Base-by-base conservation (phyloP, 2,113 vertebrate species). In the Hippocampus zosterae region DNA sequence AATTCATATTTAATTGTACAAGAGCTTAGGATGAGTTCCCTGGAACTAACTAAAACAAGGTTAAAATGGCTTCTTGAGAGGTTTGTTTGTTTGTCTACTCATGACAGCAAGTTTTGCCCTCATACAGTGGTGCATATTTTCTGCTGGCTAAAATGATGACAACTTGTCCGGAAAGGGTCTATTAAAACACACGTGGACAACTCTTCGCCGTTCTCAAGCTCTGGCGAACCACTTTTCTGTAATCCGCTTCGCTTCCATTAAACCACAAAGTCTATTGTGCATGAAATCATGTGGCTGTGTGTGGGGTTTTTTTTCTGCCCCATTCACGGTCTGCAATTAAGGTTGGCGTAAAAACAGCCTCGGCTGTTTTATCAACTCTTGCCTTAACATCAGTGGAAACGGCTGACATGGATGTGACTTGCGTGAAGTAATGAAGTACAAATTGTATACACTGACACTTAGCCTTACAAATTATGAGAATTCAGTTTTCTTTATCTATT, bases 101-200 rank as follows among this genome's bases (percentile, higher is more conserved):
- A 10, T 53, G 19, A 53, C 52, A 53, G 52, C 19, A n/a, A 21
- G n/a, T 53, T 53, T 53, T 13, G 52, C 52, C 81, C 82, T 16
- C 81, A 82, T 6, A 18, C 1, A 37, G 33, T 37, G 33, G 33
- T 5, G 53, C 71, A 73, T 88, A 88, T 88, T 88, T 50, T 77
- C 82, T 85, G 78, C 78, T 73, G 63, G 60, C 79, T 85, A 19
- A 86, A 90, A 90, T 88, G 79, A 82, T 74, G 81, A 18, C 27
- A 85, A 85, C 88, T 90, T n/a, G 79, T 76, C 74, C 76, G 70
- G 79, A 89, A 90, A 90, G 89, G 82, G 79, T 75, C 70, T 84
- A 70, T 10, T 78, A 84, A 72, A 68, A 84, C 81, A 74, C 67
- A 70, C 69, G 70, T 74, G 69, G 66, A 82, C 89, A 84, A 86